phyloP scores from a whole-genome alignment of 2,797 vertebrate genomes.

The Periparus ater region DNA sequence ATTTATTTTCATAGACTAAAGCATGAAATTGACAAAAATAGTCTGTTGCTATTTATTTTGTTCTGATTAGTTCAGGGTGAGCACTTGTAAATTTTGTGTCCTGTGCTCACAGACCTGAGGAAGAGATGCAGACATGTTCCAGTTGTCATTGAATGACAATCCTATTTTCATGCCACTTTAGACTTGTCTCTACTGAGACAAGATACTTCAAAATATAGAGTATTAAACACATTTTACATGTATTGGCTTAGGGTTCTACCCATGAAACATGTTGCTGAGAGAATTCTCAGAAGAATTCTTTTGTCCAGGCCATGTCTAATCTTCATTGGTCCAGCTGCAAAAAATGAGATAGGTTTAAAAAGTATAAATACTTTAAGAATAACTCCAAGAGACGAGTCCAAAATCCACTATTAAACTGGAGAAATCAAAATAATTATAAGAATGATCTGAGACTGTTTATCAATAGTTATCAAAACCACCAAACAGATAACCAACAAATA shows the following conservation, averaged over 20 bases:
- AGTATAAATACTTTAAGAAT: background rate
- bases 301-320: background rate
- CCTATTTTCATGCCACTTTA: constrained; percentile 12
- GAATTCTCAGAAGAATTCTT: background rate
- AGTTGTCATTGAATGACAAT: background rate
- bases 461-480: background rate
- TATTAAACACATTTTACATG: background rate
- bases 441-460: background rate
- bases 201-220: background rate
- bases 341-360: background rate
- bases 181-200: background rate
- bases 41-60: background rate
- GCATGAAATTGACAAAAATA: background rate
- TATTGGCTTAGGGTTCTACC: background rate
- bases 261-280: background rate
- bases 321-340: background rate
- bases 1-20: background rate
- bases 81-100: background rate
- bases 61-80: background rate
- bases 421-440: background rate
- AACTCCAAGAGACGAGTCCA: background rate
- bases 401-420: background rate
- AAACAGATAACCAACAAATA: background rate
- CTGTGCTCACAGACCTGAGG: background rate
- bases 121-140: background rate